Evolutionary conservation across 2,888 invertebrate species (phyloP).

Genomic region (Leuctra nigra): DNA sequence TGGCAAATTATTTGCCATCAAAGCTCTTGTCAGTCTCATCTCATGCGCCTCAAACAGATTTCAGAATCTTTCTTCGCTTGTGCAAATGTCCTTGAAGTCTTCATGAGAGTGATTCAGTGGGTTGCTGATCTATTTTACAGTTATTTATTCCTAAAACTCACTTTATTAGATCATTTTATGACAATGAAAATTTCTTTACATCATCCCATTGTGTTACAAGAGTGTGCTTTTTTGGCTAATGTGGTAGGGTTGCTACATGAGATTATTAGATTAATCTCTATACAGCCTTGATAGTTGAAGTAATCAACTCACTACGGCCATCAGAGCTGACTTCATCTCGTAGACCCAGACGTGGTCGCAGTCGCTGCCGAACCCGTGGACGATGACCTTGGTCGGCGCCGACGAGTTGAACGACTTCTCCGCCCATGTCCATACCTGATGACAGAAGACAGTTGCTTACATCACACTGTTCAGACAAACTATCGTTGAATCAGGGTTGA

Average conservation of each 20-base stretch:
- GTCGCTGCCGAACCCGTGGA: conserved; percentile 90
- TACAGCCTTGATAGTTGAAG: not conserved
- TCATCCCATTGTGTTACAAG: not conserved
- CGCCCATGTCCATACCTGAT: conserved; percentile 15
- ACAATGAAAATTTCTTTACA: not conserved
- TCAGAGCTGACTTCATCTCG: conserved; percentile 84
- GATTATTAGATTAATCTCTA: no score
- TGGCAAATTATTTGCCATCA: no score
- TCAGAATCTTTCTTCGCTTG: no score
- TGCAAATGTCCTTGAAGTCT: no score
- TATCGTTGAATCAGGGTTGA: no score
- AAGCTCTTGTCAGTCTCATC: no score
- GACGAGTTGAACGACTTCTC: conserved; percentile 51
- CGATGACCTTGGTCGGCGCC: conserved; percentile 64
- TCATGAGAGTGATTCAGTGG: no score
- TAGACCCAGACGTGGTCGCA: conserved; percentile 91
- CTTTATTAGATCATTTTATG: not conserved
- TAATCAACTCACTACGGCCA: conserved; percentile 65
- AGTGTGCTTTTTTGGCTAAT: not conserved
- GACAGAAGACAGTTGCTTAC: no score
- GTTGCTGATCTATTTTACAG: not conserved
- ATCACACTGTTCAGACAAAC: no score
- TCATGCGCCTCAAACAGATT: no score
- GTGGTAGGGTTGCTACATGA: no score
- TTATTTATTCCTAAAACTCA: not conserved